phyloP scores from a whole-genome alignment of 2,797 vertebrate genomes.

The Schizothorax lantsangensis region DNA sequence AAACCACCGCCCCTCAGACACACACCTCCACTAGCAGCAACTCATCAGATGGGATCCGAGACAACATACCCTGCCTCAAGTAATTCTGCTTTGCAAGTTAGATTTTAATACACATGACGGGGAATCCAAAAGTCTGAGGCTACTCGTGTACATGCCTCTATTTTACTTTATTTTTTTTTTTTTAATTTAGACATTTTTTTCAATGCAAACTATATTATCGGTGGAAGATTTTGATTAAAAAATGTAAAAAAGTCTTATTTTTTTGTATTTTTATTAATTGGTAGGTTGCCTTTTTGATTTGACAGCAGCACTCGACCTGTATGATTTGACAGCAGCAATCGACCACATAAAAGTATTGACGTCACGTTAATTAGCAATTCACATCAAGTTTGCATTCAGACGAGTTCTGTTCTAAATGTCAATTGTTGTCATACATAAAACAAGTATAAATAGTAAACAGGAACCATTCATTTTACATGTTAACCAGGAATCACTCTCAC shows the following conservation, averaged over 20 bases:
- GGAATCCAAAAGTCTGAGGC: background rate
- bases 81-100: conserved; percentile 68
- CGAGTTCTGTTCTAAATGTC: too few relatives aligned
- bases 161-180: background rate
- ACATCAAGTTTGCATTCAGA: too few relatives aligned
- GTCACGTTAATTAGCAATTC: too few relatives aligned
- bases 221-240: background rate
- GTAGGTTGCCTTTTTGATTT: background rate
- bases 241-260: too few relatives aligned
- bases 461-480: too few relatives aligned
- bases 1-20: conserved; percentile 86
- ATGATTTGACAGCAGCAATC: too few relatives aligned
- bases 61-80: conserved; percentile 98
- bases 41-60: conserved; percentile 92
- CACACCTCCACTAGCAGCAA: conserved; percentile 96
- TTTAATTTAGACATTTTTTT: background rate
- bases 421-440: too few relatives aligned
- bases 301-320: background rate
- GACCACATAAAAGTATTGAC: too few relatives aligned
- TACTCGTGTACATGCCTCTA: background rate
- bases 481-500: too few relatives aligned
- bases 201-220: too few relatives aligned
- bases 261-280: background rate
- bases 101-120: background rate
- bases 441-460: too few relatives aligned